Conservation (phyloP, 2,888 invertebrate species). For the Bruchidius siliquastri region DNA sequence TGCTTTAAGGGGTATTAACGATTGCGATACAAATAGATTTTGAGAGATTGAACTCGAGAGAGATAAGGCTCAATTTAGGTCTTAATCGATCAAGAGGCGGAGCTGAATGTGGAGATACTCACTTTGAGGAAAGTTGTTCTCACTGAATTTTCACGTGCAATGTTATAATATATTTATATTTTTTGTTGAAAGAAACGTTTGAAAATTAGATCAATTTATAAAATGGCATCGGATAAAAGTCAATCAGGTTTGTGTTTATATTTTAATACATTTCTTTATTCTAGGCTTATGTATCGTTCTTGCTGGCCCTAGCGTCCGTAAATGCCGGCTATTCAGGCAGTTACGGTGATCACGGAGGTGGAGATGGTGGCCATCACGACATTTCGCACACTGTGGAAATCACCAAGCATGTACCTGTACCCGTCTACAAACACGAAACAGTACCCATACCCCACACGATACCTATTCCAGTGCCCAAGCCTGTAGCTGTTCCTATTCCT, state of each 20-base stretch:
- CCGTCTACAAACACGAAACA: constrained; percentile 52
- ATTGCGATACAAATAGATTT: no score
- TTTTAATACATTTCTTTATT: not conserved
- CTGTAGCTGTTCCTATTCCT: constrained; percentile 62
- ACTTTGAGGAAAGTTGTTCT: no score
- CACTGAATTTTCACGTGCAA: no score
- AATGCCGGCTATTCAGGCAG: constrained; percentile 38
- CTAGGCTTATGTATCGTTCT: constrained; percentile 31
- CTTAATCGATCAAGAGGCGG: no score
- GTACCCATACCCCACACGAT: constrained; percentile 48
- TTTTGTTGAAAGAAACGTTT: no score
- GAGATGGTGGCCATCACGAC: constrained; percentile 39
- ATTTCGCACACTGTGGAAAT: constrained; percentile 61
- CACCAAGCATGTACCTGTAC: constrained; percentile 58
- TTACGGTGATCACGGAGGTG: constrained; percentile 28
- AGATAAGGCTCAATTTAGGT: no score
- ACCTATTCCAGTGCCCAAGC: constrained; percentile 63
- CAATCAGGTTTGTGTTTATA: no score
- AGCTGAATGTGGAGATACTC: no score
- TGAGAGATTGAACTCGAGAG: no score
- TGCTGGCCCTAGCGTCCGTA: constrained; percentile 38
- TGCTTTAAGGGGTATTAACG: not conserved
- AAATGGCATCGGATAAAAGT: no score
- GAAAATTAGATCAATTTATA: no score
- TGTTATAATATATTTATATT: no score